phyloP scores from a whole-genome alignment of 2,797 vertebrate genomes.

The Xiphophorus birchmanni region DNA sequence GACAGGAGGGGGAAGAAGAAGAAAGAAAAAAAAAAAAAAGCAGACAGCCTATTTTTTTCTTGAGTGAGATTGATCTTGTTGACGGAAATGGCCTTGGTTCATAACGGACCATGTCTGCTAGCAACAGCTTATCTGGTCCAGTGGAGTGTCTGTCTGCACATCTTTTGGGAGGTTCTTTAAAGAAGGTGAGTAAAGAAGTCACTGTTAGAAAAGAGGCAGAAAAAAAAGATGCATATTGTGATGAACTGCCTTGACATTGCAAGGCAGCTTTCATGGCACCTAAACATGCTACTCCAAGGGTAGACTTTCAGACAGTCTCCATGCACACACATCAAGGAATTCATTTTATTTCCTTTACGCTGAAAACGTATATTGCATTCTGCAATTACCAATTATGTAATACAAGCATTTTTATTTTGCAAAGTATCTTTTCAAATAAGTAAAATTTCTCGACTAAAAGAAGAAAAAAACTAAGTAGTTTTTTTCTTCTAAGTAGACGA shows the following conservation, averaged over 20 bases:
- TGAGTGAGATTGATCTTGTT: conserved; percentile 73
- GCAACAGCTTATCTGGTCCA: conserved; percentile 81
- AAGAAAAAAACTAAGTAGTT: not conserved
- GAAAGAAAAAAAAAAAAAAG: conserved; percentile 3
- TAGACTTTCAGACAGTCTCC: conserved; percentile 71
- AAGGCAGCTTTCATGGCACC: conserved; percentile 51
- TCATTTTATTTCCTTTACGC: conserved; percentile 1
- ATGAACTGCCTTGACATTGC: conserved; percentile 77
- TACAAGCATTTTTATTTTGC: not conserved
- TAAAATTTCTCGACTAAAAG: not conserved
- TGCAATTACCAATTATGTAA: not conserved
- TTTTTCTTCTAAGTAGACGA: too few relatives aligned
- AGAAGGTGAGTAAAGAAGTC: conserved; percentile 71
- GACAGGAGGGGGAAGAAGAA: conserved; percentile 7
- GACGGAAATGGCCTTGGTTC: conserved; percentile 77
- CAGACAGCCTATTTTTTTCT: conserved; percentile 23
- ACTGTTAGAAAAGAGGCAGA: conserved; percentile 61
- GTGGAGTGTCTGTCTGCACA: conserved; percentile 75
- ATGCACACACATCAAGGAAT: conserved; percentile 8
- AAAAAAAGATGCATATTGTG: conserved; percentile 73
- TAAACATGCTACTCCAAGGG: conserved; percentile 71
- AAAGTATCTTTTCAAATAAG: not conserved
- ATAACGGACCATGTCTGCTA: conserved; percentile 77
- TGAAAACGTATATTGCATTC: not conserved
- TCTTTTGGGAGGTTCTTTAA: conserved; percentile 76